Conservation (phyloP, 2,797 vertebrate species). For the Anolis apletophallus region DNA sequence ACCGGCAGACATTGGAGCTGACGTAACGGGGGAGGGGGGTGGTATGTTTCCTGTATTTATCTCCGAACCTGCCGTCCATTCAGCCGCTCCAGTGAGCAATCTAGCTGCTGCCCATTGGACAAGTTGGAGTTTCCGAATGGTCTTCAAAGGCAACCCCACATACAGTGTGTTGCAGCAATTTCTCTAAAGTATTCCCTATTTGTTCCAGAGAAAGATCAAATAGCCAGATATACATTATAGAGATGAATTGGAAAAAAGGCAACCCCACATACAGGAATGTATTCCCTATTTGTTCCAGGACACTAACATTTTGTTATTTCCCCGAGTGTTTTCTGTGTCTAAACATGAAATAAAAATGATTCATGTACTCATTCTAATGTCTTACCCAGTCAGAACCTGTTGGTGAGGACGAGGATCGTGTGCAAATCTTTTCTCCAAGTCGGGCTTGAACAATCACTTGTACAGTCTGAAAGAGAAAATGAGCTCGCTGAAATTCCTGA, state of each 20-base stretch:
- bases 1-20: too few species aligned
- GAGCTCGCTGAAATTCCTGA: neutral
- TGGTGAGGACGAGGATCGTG: constrained; percentile 94
- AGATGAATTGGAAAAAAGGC: neutral
- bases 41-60: too few species aligned
- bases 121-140: too few species aligned
- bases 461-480: constrained; percentile 85
- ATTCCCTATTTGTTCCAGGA: too few species aligned
- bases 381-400: constrained; percentile 98
- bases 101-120: too few species aligned
- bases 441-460: constrained; percentile 99
- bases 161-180: too few species aligned
- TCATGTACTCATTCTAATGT: constrained; percentile 9
- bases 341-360: neutral
- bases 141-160: too few species aligned
- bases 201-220: constrained; percentile 11
- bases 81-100: too few species aligned
- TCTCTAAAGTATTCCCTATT: neutral
- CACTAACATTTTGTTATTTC: neutral
- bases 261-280: too few species aligned
- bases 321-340: fast-evolving
- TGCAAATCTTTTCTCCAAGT: constrained; percentile 96
- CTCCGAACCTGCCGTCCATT: too few species aligned
- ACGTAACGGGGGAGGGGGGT: too few species aligned
- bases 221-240: neutral